A percentile compares a stretch with the other conserved stretches of the same genome.
Evolutionary conservation across 2,113 vertebrate species (phyloP).

Genomic region (Dolichotis patagonum): DNA sequence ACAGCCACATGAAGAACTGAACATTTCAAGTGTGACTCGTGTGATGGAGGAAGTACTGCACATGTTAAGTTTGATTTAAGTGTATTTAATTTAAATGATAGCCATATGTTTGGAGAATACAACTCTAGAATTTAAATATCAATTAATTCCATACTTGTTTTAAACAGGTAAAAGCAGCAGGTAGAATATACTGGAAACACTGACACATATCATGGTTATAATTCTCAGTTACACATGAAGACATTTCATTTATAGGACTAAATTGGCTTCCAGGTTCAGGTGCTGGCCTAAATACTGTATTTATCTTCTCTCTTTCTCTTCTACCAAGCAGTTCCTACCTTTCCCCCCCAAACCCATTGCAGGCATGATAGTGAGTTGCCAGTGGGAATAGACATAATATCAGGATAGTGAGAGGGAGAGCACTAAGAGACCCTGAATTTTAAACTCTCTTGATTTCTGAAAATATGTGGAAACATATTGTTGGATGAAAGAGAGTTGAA

Average conservation of each 20-base stretch:
- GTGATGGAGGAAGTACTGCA: neutral
- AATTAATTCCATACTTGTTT: neutral
- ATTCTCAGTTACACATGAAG: neutral
- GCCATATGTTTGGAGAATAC: neutral
- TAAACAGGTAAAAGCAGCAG: neutral
- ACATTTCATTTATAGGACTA: neutral
- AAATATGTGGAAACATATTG: neutral
- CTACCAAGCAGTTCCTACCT: fast-evolving
- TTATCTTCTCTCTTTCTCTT: neutral
- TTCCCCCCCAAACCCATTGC: neutral
- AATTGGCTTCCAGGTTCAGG: neutral
- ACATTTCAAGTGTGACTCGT: neutral
- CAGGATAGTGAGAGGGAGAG: neutral
- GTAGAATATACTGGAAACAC: neutral
- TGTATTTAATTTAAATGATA: constrained; percentile 34
- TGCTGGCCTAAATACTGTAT: neutral
- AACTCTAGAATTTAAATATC: neutral
- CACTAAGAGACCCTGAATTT: neutral
- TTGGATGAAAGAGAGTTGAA: neutral
- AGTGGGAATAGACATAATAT: neutral
- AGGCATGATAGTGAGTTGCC: neutral
- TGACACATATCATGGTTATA: neutral
- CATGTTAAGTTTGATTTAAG: neutral
- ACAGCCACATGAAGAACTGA: fast-evolving
- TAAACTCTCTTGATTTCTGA: neutral